Percentiles rank a stretch among this genome's conserved stretches.
Evolutionary conservation across 1,140 invertebrate species (phyloP).

Genomic region (Diabrotica undecimpunctata): DNA sequence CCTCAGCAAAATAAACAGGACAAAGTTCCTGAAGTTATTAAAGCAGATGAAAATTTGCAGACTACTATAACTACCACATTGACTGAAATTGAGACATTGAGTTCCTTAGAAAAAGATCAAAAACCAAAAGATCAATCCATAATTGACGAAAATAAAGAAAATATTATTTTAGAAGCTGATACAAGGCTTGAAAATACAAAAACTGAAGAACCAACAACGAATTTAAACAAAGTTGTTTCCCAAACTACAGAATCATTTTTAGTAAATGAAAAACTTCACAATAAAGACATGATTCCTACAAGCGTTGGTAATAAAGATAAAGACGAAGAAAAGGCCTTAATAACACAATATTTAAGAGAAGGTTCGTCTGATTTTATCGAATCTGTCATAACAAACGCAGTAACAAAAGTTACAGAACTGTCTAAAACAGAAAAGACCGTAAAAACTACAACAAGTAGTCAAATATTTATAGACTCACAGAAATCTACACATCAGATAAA

Average conservation of each 20-base stretch:
- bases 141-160: background rate
- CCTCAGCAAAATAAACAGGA: background rate
- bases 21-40: slow-evolving; percentile 7
- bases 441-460: background rate
- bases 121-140: no score
- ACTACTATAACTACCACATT: no score
- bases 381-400: slow-evolving; percentile 1
- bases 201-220: no score
- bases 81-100: no score
- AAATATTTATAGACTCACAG: background rate
- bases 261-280: slow-evolving; percentile 11
- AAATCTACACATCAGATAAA: background rate
- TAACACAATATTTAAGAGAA: background rate
- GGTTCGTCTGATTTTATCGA: background rate
- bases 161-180: no score
- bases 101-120: no score
- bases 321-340: background rate
- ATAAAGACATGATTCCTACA: slow-evolving; percentile 11
- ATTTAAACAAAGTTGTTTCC: background rate
- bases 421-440: background rate
- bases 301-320: slow-evolving; percentile 3
- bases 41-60: slow-evolving; percentile 9
- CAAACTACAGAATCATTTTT: background rate
- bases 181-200: background rate
- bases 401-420: slow-evolving; percentile 8